Base-by-base conservation (phyloP, 2,888 invertebrate species). In the Nomada lathburiana region DNA sequence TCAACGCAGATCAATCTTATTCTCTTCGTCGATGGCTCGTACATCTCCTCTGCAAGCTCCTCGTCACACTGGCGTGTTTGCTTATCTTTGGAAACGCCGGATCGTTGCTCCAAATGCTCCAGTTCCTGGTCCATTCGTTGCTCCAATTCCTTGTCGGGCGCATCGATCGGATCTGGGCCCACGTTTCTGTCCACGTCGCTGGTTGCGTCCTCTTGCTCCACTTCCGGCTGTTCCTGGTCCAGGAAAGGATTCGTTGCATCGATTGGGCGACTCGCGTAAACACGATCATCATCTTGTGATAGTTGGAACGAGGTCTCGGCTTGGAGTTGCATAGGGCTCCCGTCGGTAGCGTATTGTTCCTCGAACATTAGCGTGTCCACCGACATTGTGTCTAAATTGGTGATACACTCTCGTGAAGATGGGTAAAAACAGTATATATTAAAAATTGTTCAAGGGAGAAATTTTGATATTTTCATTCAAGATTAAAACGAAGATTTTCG, bases 291-390 rank as follows among this genome's bases (percentile, higher is more conserved):
- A 3, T 55, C 29, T 29, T 64, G 7, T 9, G 20, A 7, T 10
- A 2, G 4, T 3, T 10, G 20, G 11, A 2, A 7, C 13, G 20
- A 13, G 13, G n/a, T 2, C 11, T 20, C 0, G 10, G 18, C 13
- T 26, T 11, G 23, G 9, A 7, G 13, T 1, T 5, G 23, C 5
- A 50, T 2, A 1, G 23, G 1, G 16, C n/a, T 62, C 5, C 29
- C 64, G 4, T 80, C 73, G 3, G 59, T 1, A 2, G 9, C 2
- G 26, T 68, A 80, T 42, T 73, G 68, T n/a, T 80, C 74, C 23
- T 80, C 81, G 13, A 80, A 20, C 73, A 65, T 42, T 52, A 80
- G 10, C 4, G 60, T 64, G 23, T 80, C 75, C 65, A 87, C 80
- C 9, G 70, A 80, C 7, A 80, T 7, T 2, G 80, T 36, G 9